Evolutionary conservation across 2,888 invertebrate genomes (phyloP), one percentile per base, ranked within the genome.

Genomic region (Athalia cordata): DNA sequence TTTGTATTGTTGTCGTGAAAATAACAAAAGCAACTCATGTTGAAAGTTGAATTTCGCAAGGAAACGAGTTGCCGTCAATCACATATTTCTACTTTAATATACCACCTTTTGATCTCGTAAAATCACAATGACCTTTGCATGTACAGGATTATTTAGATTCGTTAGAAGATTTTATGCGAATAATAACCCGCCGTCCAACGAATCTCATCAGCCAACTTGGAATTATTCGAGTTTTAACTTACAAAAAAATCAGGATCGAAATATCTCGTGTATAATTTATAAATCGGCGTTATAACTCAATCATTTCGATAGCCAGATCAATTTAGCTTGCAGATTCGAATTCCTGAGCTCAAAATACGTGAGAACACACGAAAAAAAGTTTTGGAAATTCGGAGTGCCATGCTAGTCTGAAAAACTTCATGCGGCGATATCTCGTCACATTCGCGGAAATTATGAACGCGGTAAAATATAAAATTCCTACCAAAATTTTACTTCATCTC

Each of bases 71-170:
- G 50, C 15, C 9, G 50, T 9, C 67, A 49, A 13, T 67, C 67
- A 67, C 49, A 15, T 49, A 67, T 67, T 50, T 67, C 49, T 3
- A 50, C 15, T 67, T 50, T 67, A 6, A 50, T 49, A 29, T 67
- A 15, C 15, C 15, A 67, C 67, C 8, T 5, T 67, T 67, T 50
- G 8, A 11, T 67, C 67, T 67, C 15, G 29, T 67, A 15, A 67
- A 50, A 67, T 67, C 50, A 67, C 49, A 67, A 67, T 52, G 47
- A 47, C 15, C 49, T 13, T 49, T 8, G 29, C 15, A 67, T 50
- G 29, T 50, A 67, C 50, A 7, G 50, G 66, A 66, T 66, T 66
- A 66, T 67, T 50, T 67, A 13, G 47, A 9, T 67, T 67, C 45
- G 15, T 67, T 15, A 67, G 7, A 8, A 15, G 50, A 50, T 67